A percentile compares a stretch with the other conserved stretches of the same genome.
Conservation (phyloP, 2,888 invertebrate genomes). For the Oscheius sp. region DNA sequence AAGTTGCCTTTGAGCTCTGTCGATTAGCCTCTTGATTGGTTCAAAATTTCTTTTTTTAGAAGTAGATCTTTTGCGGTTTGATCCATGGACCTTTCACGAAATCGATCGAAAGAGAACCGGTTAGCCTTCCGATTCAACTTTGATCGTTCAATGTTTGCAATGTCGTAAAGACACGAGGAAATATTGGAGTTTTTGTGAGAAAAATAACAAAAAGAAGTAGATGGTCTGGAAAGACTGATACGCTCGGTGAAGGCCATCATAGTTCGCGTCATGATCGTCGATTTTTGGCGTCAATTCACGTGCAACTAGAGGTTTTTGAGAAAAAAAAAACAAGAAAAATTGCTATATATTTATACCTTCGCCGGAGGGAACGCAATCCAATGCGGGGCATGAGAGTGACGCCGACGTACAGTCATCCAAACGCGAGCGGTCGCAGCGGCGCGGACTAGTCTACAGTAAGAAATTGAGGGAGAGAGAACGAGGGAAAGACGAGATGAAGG, state of each 20-base stretch:
- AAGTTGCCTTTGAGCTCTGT: background rate
- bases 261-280: background rate
- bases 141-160: constrained; percentile 14
- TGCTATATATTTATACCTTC: background rate
- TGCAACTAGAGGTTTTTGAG: no score
- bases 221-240: background rate
- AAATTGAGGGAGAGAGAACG: background rate
- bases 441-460: background rate
- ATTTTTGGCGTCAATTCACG: background rate
- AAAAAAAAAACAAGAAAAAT: no score
- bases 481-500: background rate
- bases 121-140: constrained; percentile 5
- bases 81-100: background rate
- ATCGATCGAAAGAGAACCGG: constrained; percentile 3
- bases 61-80: background rate
- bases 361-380: background rate
- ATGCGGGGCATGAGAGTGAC: constrained; percentile 13
- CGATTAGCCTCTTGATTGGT: background rate
- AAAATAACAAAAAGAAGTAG: background rate
- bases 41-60: background rate
- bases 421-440: constrained; percentile 9
- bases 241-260: background rate
- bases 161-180: background rate
- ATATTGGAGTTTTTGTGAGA: background rate
- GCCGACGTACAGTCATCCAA: background rate